These are phyloP conservation scores for Clarias platycephalus DNA, from an alignment of 2,797 vertebrate species.

Conservation along the genomic window DNA sequence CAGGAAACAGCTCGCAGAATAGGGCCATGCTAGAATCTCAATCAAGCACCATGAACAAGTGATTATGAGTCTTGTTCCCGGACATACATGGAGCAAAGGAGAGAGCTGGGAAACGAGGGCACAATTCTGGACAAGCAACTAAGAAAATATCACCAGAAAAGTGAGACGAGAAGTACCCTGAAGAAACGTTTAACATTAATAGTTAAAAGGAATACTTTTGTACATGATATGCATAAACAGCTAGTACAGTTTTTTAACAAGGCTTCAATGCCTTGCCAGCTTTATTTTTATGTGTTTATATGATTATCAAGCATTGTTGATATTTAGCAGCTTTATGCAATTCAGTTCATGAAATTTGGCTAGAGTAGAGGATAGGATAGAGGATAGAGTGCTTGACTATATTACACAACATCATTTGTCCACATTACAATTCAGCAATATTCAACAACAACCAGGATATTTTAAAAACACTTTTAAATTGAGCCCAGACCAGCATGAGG, in stretches of 20 bases:
- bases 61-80: not conserved
- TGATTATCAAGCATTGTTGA: not conserved
- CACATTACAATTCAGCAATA: constrained; percentile 10
- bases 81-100: not conserved
- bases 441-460: not conserved
- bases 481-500: not conserved
- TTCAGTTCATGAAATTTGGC: too few relatives aligned
- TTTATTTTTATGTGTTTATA: not conserved
- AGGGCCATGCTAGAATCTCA: not conserved
- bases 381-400: not conserved
- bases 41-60: not conserved
- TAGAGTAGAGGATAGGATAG: too few relatives aligned
- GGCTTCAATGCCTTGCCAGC: too few relatives aligned
- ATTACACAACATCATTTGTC: constrained; percentile 1
- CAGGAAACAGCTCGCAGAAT: not conserved
- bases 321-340: not conserved
- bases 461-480: not conserved
- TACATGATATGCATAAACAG: too few relatives aligned
- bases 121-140: not conserved
- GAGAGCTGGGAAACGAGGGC: not conserved
- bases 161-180: too few relatives aligned
- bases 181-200: too few relatives aligned
- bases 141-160: not conserved
- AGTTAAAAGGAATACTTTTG: not conserved
- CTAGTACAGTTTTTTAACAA: not conserved